Percentiles rank a stretch among this genome's conserved stretches.
phyloP scores from a whole-genome alignment of 2,797 vertebrate species.

The Helicolenus hilgendorfi region DNA sequence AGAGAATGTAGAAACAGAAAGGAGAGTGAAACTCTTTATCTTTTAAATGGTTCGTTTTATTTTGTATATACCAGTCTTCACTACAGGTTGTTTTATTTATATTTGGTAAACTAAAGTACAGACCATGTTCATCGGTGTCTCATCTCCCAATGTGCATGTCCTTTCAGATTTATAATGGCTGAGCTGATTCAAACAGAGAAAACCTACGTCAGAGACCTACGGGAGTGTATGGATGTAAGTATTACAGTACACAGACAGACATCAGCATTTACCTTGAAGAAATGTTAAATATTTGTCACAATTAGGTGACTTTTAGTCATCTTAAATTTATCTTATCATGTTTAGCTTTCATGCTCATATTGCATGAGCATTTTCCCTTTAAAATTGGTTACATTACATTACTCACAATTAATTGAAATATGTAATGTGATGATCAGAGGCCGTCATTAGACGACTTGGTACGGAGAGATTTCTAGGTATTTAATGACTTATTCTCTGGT shows the following conservation, averaged over 20 bases:
- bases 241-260: neutral
- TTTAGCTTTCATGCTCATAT: neutral
- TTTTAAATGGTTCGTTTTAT: neutral
- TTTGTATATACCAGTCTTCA: neutral
- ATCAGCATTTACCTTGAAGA: neutral
- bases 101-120: neutral
- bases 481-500: neutral
- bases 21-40: neutral
- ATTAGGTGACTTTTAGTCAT: neutral
- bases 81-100: neutral
- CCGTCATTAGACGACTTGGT: neutral
- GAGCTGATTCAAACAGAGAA: constrained; percentile 99
- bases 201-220: constrained; percentile 96
- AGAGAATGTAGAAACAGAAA: neutral
- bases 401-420: neutral
- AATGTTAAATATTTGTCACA: neutral
- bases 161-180: constrained; percentile 97
- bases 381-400: neutral
- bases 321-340: neutral
- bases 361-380: neutral
- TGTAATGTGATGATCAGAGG: neutral
- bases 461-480: neutral
- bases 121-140: neutral
- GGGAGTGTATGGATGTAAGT: constrained; percentile 99
- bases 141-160: neutral